Evolutionary conservation across 1,140 invertebrate genomes (phyloP), one percentile per base, ranked within the genome.

Genomic region (Drosophila paulistorum): DNA sequence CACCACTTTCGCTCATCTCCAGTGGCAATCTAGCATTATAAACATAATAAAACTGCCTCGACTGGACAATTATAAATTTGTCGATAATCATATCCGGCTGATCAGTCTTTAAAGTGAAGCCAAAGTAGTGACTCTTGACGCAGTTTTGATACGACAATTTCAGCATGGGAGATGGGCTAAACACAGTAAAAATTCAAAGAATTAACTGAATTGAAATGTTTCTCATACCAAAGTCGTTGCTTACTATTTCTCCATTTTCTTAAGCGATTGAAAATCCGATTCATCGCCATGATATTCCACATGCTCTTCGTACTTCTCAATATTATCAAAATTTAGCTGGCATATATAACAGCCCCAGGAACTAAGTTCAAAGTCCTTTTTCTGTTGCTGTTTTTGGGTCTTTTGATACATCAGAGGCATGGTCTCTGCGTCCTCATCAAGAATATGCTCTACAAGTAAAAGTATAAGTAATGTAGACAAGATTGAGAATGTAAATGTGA

Each of bases 1-100:
- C 65, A 0, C 81, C 73, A 37, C 54, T 71, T 10, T 58, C 59
- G 0, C 72, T 13, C 10, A 90, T 63, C 26, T 67, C 33, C 42
- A 89, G 9, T 0, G 90, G 90, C 64, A 91, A 62, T 2, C 64
- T 77, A 1, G 68, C 68, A 62, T 90, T 81, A 58, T 90, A 63
- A 0, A 91, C 79, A 61, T 91, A 90, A 64, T 79, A 86, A 35
- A 91, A 89, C 17, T 90, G 77, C 6, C 81, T 70, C 1, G 66
- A 86, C 71, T 91, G 90, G 37, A 91, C 90, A 61, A 91, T 82
- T 7, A 91, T 86, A 54, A 91, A 71, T 63, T 91, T 90, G 6
- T 91, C 77, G 39, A 91, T 78, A 10, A 86, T 48, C 68, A 91
- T 37, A 70, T 86, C 64, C 30, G 65, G 65, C 1, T 45, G 7